Evolutionary conservation across 1,140 invertebrate species (phyloP), one percentile per base, ranked within the genome.

Genomic region (Babylonia areolata): DNA sequence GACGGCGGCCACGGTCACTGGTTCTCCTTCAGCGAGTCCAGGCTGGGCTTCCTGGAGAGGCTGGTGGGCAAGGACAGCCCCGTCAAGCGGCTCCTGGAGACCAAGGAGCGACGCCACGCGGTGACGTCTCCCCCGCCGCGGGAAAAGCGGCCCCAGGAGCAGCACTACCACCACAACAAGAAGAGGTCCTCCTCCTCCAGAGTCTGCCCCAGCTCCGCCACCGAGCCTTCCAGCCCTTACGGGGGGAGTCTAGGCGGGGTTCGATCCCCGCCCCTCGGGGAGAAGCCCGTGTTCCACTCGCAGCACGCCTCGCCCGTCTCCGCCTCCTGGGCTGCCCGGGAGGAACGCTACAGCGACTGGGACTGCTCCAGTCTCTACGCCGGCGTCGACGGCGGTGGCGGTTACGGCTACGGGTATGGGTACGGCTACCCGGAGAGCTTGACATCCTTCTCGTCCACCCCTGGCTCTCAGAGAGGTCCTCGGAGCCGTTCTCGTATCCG

Each of bases 401-500:
- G n/a, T n/a, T n/a, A n/a, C n/a, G n/a, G 71, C 3, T 31, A 75
- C 23, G 71, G 71, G 11, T 51, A 51, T 20, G 58, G 58, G 12
- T 64, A n/a, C 58, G 71, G 71, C 31, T 77, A 40, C 37, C 33
- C 75, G 75, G 42, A 84, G 33, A 75, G 69, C 42, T n/a, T 73
- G 54, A 69, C 58, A 20, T 83, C 81, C 31, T 69, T 23, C 20
- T n/a, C 46, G 1, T 51, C 69, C 31, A 75, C 54, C n/a, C 42
- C 64, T 3, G 64, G 83, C 37, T 71, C 42, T 11, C 82, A 84
- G 39, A n/a, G 69, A 35, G 82, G 35, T 2, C 64, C 51, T 11
- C 35, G 82, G 84, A 85, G 78, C 87, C 95, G 97, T 37, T 97
- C 96, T 87, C 95, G 97, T 39, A 97, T 97, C 86, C 95, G 96